Conservation (phyloP, 2,888 invertebrate genomes). For the Scaptomyza tumidula region DNA sequence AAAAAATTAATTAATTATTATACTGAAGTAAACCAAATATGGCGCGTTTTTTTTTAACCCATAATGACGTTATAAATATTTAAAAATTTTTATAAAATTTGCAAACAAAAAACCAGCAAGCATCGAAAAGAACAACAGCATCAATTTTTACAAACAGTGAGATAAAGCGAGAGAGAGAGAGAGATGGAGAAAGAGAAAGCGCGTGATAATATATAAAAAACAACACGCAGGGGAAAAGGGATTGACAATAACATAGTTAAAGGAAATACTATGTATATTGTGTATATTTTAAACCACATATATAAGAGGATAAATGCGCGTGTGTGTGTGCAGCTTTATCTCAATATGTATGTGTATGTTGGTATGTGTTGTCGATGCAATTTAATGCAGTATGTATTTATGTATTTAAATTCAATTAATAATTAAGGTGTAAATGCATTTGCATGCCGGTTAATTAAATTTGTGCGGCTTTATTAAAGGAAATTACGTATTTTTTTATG, state of each 20-base stretch:
- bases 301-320: not conserved
- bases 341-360: not conserved
- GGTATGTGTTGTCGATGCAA: constrained; percentile 15
- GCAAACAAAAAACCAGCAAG: constrained; percentile 6
- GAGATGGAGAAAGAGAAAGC: constrained; percentile 7
- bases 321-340: constrained; percentile 1
- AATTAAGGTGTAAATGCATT: constrained; percentile 83
- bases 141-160: constrained; percentile 7
- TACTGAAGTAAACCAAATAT: constrained; percentile 12
- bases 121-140: constrained; percentile 23
- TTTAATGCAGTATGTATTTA: constrained; percentile 53
- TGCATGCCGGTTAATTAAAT: constrained; percentile 82
- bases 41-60: constrained; percentile 11
- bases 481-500: constrained; percentile 73
- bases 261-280: not conserved
- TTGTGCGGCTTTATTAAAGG: constrained; percentile 80
- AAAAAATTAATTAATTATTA: not conserved
- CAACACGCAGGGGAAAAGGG: not conserved
- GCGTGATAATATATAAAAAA: not conserved
- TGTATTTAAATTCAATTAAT: constrained; percentile 80
- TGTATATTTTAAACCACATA: not conserved
- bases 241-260: constrained; percentile 1
- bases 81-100: constrained; percentile 16
- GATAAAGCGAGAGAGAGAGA: constrained; percentile 6
- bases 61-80: constrained; percentile 45